Evolutionary conservation across 1,140 invertebrate species (phyloP).

Genomic region (Drosophila seguyi): DNA sequence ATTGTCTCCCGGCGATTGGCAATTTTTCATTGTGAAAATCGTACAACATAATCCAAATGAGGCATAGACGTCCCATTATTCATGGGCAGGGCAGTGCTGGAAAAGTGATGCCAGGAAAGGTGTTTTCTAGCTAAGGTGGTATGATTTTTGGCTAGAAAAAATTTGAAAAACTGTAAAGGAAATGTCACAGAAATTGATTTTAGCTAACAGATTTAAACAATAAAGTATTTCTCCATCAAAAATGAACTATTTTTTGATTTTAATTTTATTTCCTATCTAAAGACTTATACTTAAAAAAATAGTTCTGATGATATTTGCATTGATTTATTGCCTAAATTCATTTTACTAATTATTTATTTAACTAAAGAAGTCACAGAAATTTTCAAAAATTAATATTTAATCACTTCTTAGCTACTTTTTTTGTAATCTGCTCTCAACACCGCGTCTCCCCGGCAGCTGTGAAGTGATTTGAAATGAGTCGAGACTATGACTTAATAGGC

Average conservation of each 20-base stretch:
- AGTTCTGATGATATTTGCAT: no score
- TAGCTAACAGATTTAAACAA: not conserved
- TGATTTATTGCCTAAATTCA: not conserved
- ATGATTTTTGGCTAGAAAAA: not conserved
- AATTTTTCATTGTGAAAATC: constrained; percentile 61
- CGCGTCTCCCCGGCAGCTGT: constrained; percentile 50
- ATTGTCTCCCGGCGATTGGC: constrained; percentile 55
- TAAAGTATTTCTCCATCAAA: not conserved
- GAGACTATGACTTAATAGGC: constrained; percentile 84
- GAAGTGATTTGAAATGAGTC: constrained; percentile 74
- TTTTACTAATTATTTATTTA: not conserved
- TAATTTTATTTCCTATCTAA: not conserved
- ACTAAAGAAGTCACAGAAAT: not conserved
- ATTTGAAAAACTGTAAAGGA: not conserved
- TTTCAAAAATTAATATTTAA: not conserved
- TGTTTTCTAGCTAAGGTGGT: not conserved
- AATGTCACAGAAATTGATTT: not conserved
- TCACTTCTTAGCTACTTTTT: not conserved
- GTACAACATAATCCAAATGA: constrained; percentile 75
- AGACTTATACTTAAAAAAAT: fast-evolving
- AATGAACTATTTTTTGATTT: fast-evolving
- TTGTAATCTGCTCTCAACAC: constrained; percentile 7
- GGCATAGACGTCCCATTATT: constrained; percentile 53
- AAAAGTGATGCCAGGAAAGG: constrained; percentile 6
- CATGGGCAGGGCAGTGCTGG: constrained; percentile 42